Base-by-base conservation (phyloP, 2,888 invertebrate species). In the Cistogaster globosa region DNA sequence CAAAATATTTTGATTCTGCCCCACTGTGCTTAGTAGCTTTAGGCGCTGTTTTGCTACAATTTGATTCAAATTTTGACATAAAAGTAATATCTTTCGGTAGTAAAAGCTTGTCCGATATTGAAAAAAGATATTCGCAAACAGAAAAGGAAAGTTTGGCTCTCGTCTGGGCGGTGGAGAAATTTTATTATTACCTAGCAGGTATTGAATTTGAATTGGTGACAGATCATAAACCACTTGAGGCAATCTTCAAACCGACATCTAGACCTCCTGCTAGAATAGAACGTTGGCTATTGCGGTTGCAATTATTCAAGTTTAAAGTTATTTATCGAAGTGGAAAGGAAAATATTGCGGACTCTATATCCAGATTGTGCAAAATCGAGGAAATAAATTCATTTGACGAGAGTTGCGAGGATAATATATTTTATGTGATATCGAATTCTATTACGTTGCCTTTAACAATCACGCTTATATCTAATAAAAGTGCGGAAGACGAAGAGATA, bases 41-140 rank as follows among this genome's bases (percentile, higher is more conserved):
- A 8, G 90, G 90, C 2, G 88, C 62, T 9, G 62, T 74, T 14
- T 45, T 75, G 55, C 53, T 75, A 22, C 55, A 63, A 65, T 69
- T 32, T 55, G 51, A 72, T 22, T 7, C 7, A n/a, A n/a, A 16
- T 18, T 26, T 11, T 26, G 65, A 51, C 11, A 11, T 58, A 60
- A 53, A 65, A 36, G 75, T 84, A 5, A 80, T 83, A 48, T 86
- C 81, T 45, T 86, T 87, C 63, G 86, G 86, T 8, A 72, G 71
- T 18, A 79, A 72, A 18, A 83, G 69, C 51, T 62, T 86, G 12
- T 81, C 79, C 26, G 75, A 63, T n/a, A 36, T 78, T 38, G 81
- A 81, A 36, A 84, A 79, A 38, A 65, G 84, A 57, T 86, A 86
- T 42, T 87, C 86, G 6, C 86, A 87, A 67, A 86, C 82, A 9